Conservation (phyloP, 1,140 invertebrate species). For the Saxidomus purpurata region DNA sequence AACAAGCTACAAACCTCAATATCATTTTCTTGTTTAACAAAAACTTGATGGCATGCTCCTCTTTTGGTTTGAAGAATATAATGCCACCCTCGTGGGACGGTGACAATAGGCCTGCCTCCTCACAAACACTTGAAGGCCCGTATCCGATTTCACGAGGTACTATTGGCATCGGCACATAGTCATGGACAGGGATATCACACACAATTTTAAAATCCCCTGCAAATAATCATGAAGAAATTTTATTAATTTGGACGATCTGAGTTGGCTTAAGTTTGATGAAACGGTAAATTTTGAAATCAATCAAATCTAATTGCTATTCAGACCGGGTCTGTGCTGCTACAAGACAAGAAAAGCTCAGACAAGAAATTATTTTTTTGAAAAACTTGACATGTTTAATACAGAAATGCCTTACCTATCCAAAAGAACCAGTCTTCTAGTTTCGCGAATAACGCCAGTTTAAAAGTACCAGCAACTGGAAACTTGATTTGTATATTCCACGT, state of each 20-base stretch:
- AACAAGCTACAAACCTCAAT: constrained; percentile 9
- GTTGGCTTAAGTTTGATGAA: too few species aligned
- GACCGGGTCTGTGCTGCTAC: too few species aligned
- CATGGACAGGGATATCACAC: constrained; percentile 46
- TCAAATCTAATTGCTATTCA: too few species aligned
- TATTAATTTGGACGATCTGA: too few species aligned
- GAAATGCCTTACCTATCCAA: constrained; percentile 43
- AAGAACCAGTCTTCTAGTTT: constrained; percentile 57
- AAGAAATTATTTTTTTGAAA: too few species aligned
- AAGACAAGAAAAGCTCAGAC: too few species aligned
- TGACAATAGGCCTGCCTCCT: constrained; percentile 36
- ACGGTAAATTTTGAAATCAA: too few species aligned
- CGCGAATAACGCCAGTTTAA: constrained; percentile 48
- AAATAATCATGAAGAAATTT: too few species aligned
- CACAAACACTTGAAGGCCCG: constrained; percentile 30
- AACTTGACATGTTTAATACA: too few species aligned
- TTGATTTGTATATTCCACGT: constrained; percentile 61
- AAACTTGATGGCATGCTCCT: constrained; percentile 68
- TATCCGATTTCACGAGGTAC: constrained; percentile 67
- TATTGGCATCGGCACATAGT: constrained; percentile 62
- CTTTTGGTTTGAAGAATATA: constrained; percentile 58
- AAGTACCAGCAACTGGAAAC: constrained; percentile 68
- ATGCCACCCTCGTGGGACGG: constrained; percentile 70
- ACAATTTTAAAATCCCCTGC: constrained; percentile 68
- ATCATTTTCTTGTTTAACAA: constrained; percentile 24